Percentiles rank a stretch among this genome's conserved stretches.
phyloP scores from a whole-genome alignment of 2,797 vertebrate species.

The Labeo calbasu region DNA sequence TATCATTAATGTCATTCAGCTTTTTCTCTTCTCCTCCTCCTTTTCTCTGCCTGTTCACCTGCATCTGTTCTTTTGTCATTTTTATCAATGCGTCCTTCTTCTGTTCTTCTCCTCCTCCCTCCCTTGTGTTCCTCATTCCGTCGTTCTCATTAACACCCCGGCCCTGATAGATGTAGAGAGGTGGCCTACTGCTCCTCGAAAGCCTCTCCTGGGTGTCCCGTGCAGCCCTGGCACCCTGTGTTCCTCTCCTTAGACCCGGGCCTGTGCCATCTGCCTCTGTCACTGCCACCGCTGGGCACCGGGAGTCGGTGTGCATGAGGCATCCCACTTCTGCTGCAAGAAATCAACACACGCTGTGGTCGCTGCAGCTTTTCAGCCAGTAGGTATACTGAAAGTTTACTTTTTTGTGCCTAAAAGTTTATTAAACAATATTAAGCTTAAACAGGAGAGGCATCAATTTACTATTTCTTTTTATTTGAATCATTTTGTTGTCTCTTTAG shows the following conservation, averaged over 20 bases:
- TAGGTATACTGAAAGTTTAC: constrained; percentile 16
- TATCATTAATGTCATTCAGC: constrained; percentile 27
- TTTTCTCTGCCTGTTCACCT: constrained; percentile 38
- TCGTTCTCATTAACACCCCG: constrained; percentile 72
- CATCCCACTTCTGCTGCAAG: not conserved
- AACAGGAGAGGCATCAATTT: not conserved
- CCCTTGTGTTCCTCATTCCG: constrained; percentile 35
- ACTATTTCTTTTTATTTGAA: not conserved
- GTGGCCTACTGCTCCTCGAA: constrained; percentile 53
- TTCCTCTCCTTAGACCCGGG: constrained; percentile 38
- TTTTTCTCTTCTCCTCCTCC: constrained; percentile 25
- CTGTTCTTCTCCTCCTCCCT: constrained; percentile 29
- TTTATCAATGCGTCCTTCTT: constrained; percentile 25
- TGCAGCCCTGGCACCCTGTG: constrained; percentile 48
- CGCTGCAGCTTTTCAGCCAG: not conserved
- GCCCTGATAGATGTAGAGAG: constrained; percentile 68
- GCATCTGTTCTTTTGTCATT: constrained; percentile 36
- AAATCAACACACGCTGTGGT: not conserved
- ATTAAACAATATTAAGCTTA: not conserved
- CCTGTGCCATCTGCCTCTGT: constrained; percentile 69
- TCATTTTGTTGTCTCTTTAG: not conserved
- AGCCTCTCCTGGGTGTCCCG: constrained; percentile 58
- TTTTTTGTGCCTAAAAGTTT: constrained; percentile 2
- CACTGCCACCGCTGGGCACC: constrained; percentile 34
- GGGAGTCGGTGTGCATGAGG: constrained; percentile 15